phyloP scores from a whole-genome alignment of 2,888 invertebrate species.

The Rotaria sp. region DNA sequence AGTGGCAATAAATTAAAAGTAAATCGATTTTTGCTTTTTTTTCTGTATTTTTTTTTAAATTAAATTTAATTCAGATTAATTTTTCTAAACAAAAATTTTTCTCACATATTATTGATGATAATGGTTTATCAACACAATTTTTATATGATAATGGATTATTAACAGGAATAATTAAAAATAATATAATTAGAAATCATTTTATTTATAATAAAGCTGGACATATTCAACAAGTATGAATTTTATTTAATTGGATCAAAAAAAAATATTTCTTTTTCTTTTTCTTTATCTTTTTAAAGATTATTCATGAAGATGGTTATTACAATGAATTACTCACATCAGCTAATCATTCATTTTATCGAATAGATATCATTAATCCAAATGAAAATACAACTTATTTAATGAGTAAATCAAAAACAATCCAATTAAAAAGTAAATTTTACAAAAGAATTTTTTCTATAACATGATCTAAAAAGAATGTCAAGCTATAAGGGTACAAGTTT shows the following conservation, averaged over 20 bases:
- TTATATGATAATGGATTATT: conserved; percentile 18
- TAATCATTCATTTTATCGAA: background rate
- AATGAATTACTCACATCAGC: background rate
- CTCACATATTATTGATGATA: background rate
- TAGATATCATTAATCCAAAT: background rate
- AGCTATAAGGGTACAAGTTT: too few species aligned
- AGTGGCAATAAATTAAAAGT: conserved; percentile 20
- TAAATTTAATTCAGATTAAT: background rate
- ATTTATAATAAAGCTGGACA: conserved; percentile 10
- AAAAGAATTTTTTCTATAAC: too few species aligned
- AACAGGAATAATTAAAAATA: background rate
- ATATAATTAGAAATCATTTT: background rate
- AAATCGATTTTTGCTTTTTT: background rate
- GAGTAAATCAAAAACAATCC: background rate
- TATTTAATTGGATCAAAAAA: background rate
- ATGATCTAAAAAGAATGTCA: too few species aligned
- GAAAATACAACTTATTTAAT: background rate
- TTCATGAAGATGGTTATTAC: conserved; percentile 16
- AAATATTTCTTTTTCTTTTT: background rate
- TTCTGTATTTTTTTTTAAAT: background rate
- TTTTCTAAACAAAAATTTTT: conserved; percentile 27
- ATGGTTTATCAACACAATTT: conserved; percentile 9
- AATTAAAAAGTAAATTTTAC: conserved; percentile 16
- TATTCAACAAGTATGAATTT: background rate
- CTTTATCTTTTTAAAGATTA: background rate